Conservation (phyloP, 2,797 vertebrate genomes). For the Poecile montanus region DNA sequence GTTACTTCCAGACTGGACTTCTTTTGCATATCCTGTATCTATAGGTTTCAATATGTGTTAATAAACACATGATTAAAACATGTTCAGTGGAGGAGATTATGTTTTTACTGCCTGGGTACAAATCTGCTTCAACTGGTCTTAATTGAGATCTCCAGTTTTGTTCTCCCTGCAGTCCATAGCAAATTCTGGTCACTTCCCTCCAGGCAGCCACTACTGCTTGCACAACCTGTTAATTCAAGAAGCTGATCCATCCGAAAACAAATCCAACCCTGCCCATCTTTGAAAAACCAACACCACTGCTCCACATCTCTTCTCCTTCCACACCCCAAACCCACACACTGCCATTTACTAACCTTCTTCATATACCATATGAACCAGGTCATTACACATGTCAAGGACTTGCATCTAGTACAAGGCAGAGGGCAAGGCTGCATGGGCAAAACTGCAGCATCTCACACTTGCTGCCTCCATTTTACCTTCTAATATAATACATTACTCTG, state of each 20-base stretch:
- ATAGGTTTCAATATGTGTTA: background rate
- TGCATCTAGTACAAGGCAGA: background rate
- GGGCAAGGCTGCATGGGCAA: background rate
- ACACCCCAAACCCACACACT: background rate
- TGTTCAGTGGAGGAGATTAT: background rate
- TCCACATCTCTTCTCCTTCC: background rate
- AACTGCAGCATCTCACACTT: background rate
- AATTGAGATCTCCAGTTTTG: background rate
- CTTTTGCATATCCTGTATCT: background rate
- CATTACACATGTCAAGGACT: background rate
- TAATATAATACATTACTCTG: background rate
- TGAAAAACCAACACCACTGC: background rate
- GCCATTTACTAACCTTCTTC: background rate
- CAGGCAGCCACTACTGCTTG: background rate
- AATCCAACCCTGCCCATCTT: background rate
- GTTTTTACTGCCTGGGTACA: background rate
- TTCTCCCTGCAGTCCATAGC: background rate
- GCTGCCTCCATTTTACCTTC: background rate
- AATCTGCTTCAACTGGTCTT: background rate
- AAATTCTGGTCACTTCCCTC: background rate
- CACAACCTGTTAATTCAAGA: background rate
- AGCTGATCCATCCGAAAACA: background rate
- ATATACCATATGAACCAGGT: background rate
- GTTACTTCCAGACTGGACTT: background rate
- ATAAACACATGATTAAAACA: background rate